Base-by-base conservation (phyloP, 2,888 invertebrate species). In the Alcis repandata region DNA sequence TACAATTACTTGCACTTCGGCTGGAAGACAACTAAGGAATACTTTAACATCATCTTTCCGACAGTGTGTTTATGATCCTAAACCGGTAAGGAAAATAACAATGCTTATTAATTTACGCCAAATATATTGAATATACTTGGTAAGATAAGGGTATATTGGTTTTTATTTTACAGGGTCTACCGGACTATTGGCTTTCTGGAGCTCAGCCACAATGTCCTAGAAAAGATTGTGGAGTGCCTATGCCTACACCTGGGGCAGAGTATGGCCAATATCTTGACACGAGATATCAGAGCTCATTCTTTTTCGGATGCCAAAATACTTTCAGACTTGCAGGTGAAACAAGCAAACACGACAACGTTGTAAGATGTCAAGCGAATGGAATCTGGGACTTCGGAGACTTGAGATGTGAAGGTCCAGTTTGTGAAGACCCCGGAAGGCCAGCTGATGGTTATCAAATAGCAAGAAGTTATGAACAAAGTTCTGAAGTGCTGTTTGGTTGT, bases 321-420 rank as follows among this genome's bases (percentile, higher is more conserved):
- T 99, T 99, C 84, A 98, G 98, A 83, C 93, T 98, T 15, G 98
- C 98, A 19, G 98, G 98, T 1, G 98, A 98, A 91, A 98, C 98
- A 0, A 97, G 96, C 71, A 96, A 97, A 76, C 97, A 98, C 75
- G 98, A 99, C 79, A 98, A 98, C 83, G 97, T 97, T 11, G 99
- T 99, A 0, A 94, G 97, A 69, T 99, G 99, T 87, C 97, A 97
- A 91, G 96, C 96, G 0, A 98, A 98, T 80, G 98, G 98, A 1
- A 96, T 97, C 68, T 99, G 99, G 99, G 99, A 99, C 92, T 98
- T 99, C 85, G 99, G 99, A 32, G 98, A 98, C 83, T 94, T 99
- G 54, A 94, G 98, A 59, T 99, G 99, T 82, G 98, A 99, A 93
- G 99, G 99, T 19, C 99, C 99, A 2, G 98, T 99, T 1, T 99